Evolutionary conservation across 2,113 vertebrate genomes (phyloP), one percentile per base, ranked within the genome.

Genomic region (Pelobates fuscus): DNA sequence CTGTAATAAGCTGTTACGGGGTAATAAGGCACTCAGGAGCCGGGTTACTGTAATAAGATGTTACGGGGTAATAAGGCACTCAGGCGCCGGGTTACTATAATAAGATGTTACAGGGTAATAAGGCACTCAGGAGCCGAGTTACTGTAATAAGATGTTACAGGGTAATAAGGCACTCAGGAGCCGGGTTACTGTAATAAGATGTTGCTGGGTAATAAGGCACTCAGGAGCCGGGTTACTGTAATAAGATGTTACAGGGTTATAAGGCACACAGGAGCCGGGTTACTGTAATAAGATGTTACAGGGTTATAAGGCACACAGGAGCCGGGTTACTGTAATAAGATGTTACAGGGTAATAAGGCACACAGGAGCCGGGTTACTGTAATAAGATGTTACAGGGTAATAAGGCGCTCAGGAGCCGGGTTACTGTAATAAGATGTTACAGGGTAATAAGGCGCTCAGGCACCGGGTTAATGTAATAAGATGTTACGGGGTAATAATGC

Each of bases 101-200:
- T 66, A 44, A 46, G 37, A 44, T n/a, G 21, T 44, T 66, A 66
- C 23, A 66, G 63, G 63, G 63, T 26, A 25, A 66, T 66, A 44
- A 46, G 62, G 14, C 32, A 41, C 2, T 65, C 32, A 43, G 37
- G 62, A 25, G 60, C 27, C 5, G 32, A 29, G 62, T 41, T 46
- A 15, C 44, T 49, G 11, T 17, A 15, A 17, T 66, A 44, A 46
- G 37, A 44, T n/a, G 21, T 44, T 66, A 66, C 23, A 66, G 63
- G 63, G 63, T 26, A 25, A 59, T 26, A 24, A 43, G 37, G 23
- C 32, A 23, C 10, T 43, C 32, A 65, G 20, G 62, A 18, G 62
- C 32, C 12, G 30, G 30, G 41, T n/a, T n/a, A n/a, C n/a, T n/a
- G n/a, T n/a, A n/a, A n/a, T 46, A 66, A n/a, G 37, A 25, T 25